A percentile compares a stretch with the other conserved stretches of the same genome.
Conservation (phyloP, 2,113 vertebrate genomes). For the Peucedramus taeniatus region DNA sequence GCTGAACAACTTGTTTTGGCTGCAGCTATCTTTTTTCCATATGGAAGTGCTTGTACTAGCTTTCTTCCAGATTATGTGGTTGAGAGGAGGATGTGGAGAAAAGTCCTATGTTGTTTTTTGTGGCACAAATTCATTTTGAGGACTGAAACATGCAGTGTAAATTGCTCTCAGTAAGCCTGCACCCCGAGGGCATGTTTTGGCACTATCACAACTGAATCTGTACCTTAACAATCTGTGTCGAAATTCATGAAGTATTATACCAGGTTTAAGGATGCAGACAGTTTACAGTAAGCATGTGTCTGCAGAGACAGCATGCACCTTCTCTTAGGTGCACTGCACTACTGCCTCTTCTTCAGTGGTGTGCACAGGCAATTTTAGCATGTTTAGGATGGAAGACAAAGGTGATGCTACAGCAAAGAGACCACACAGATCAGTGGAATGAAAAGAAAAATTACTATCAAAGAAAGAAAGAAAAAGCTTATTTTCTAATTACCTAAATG, state of each 20-base stretch:
- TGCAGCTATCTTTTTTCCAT: slow-evolving; percentile 75
- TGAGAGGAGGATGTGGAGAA: slow-evolving; percentile 64
- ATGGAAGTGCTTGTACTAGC: slow-evolving; percentile 75
- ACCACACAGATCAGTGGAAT: not conserved
- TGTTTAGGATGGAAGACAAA: not conserved
- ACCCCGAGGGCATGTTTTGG: not conserved
- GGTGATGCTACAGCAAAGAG: not conserved
- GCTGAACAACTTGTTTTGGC: slow-evolving; percentile 81
- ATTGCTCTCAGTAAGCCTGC: slow-evolving; percentile 24
- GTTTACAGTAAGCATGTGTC: not conserved
- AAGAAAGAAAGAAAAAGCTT: not conserved
- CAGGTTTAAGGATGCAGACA: slow-evolving; percentile 21
- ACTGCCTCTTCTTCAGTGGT: not conserved
- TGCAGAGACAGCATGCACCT: not conserved
- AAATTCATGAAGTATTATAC: not conserved
- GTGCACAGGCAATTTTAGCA: slow-evolving; percentile 29
- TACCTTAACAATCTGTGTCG: not conserved
- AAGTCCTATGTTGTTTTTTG: slow-evolving; percentile 52
- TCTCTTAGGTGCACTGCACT: not conserved
- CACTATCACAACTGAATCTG: not conserved
- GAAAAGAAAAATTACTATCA: not conserved
- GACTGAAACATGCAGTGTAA: slow-evolving; percentile 29
- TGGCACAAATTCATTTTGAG: slow-evolving; percentile 59
- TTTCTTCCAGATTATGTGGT: slow-evolving; percentile 73
- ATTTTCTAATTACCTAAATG: not conserved